A percentile compares a stretch with the other conserved stretches of the same genome.
Conservation (phyloP, 2,797 vertebrate species). For the Balearica regulorum region DNA sequence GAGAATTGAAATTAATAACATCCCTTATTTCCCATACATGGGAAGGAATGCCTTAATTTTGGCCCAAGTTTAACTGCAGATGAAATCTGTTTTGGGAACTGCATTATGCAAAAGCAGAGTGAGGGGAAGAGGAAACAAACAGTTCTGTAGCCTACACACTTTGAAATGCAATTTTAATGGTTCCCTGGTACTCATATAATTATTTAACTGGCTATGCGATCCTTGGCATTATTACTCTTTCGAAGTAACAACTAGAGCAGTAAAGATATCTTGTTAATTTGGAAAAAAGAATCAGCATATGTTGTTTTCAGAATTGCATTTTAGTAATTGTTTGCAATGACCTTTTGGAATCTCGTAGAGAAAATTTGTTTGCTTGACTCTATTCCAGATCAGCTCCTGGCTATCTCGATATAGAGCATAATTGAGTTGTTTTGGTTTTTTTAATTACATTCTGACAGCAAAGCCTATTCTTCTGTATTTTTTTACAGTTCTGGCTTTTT, state of each 20-base stretch:
- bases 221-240: background rate
- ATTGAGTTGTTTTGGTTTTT: background rate
- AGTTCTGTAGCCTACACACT: background rate
- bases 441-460: constrained; percentile 26
- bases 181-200: background rate
- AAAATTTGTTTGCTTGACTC: constrained; percentile 40
- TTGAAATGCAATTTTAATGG: background rate
- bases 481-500: background rate
- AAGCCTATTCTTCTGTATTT: background rate
- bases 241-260: background rate
- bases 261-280: background rate
- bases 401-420: background rate
- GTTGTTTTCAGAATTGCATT: background rate
- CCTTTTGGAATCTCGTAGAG: background rate
- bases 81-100: constrained; percentile 26
- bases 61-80: background rate
- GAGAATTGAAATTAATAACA: constrained; percentile 9
- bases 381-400: constrained; percentile 7
- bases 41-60: constrained; percentile 10
- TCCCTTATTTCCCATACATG: background rate
- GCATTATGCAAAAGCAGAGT: background rate
- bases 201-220: background rate
- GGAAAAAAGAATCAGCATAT: background rate
- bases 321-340: constrained; percentile 29
- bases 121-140: background rate